Evolutionary conservation across 2,888 invertebrate genomes (phyloP).

Genomic region (Harpalus rufipes): DNA sequence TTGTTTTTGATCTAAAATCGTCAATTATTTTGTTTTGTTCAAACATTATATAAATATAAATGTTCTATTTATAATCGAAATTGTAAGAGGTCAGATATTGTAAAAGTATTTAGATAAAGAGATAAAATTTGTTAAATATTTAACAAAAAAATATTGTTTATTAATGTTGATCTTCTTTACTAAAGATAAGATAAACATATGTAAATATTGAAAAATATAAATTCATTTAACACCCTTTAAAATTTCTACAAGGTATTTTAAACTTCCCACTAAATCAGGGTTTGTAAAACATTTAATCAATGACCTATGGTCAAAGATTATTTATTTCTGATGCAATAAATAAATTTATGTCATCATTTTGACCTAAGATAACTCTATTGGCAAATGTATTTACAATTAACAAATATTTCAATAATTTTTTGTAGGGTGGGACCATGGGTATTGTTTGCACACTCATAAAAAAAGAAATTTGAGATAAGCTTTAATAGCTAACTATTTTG

Average conservation of each 20-base stretch:
- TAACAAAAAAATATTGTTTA: not conserved
- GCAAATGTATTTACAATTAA: not conserved
- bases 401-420: not conserved
- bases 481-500: not conserved
- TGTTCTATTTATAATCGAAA: not conserved
- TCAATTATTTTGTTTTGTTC: not conserved
- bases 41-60: not conserved
- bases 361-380: conserved; percentile 39
- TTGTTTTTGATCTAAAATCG: not conserved
- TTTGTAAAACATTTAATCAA: too few species aligned
- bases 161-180: not conserved
- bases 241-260: not conserved
- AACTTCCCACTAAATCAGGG: too few species aligned
- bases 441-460: not conserved
- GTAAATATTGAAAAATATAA: not conserved
- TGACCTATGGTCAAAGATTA: too few species aligned
- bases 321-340: not conserved
- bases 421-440: not conserved
- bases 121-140: not conserved
- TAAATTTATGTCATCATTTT: conserved; percentile 1
- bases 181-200: not conserved
- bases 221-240: not conserved
- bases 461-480: not conserved
- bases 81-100: not conserved
- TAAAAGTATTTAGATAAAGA: not conserved